Conservation (phyloP, 2,888 invertebrate genomes). For the Lydus trimaculatus region DNA sequence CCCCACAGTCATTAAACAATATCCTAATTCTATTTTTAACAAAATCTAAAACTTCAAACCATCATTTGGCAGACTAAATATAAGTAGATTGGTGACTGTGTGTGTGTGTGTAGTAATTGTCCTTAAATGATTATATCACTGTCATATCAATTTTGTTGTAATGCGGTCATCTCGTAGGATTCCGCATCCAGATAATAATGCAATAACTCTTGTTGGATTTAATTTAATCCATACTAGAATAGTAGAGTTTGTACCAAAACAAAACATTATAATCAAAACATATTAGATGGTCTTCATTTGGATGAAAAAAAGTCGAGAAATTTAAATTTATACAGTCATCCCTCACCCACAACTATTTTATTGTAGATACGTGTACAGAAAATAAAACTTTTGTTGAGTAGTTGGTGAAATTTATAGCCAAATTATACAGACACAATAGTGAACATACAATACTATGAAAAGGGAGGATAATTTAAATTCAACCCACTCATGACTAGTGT, state of each 20-base stretch:
- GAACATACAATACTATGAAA: constrained; percentile 41
- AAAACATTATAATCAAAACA: constrained; percentile 5
- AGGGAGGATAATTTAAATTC: constrained; percentile 50
- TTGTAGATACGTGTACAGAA: constrained; percentile 46
- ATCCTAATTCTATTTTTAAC: not conserved
- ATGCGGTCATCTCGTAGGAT: constrained; percentile 9
- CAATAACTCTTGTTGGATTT: constrained; percentile 14
- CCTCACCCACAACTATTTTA: constrained; percentile 40
- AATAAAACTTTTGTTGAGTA: constrained; percentile 50
- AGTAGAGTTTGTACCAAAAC: not conserved
- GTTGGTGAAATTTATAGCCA: constrained; percentile 48
- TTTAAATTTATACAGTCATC: constrained; percentile 39
- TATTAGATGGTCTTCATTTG: constrained; percentile 2
- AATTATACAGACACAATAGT: constrained; percentile 51
- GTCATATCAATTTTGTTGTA: constrained; percentile 14
- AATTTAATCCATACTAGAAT: constrained; percentile 11
- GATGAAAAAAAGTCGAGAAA: constrained; percentile 19
- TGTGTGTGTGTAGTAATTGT: not conserved
- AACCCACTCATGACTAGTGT: constrained; percentile 46
- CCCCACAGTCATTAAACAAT: not conserved
- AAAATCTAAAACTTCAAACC: not conserved
- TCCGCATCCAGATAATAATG: constrained; percentile 2
- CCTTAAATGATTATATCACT: not conserved
- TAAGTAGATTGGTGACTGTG: too few relatives aligned
- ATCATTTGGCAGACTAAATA: not conserved